Base-by-base conservation (phyloP, 1,140 invertebrate species). In the Tetramorium simillimum region DNA sequence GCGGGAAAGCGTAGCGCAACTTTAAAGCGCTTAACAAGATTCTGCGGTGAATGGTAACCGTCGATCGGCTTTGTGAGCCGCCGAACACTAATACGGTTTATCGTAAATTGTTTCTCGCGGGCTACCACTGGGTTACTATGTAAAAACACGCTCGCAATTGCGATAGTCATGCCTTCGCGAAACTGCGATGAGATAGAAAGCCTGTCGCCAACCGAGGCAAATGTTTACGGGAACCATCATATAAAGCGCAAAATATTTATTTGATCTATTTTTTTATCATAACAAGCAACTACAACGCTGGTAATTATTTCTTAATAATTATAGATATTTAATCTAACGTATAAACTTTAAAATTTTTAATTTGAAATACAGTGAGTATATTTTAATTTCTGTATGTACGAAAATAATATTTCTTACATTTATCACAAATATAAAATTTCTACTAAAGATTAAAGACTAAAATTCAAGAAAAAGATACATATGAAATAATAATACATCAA, bases 11-110 rank as follows among this genome's bases (percentile, higher is more conserved):
- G 28, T 84, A 81, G 67, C 88, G 46, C 65, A 88, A 91, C 75
- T 90, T 77, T 60, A 65, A 84, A 76, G 51, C 80, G 80, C 73
- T 86, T 88, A 92, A 92, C 86, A 88, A 91, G 89, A 88, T 91
- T 84, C 53, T 70, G 86, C 63, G 81, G 86, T 82, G 73, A 85
- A 85, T 81, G 81, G 82, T 78, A 85, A 89, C 69, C 80, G 82
- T 67, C 37, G 65, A 67, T 88, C 76, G 63, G 63, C 86, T 87
- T 85, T 84, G 89, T 37, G 81, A 87, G 81, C 85, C 77, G 69
- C 85, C 53, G 40, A 78, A 75, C 76, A 40, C 76, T 86, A 76
- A 86, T 76, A 78, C 75, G 76, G 82, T 88, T 87, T 67, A 73
- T 85, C 75, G 75, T 87, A 88, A 91, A 86, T 86, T 63, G 60